Conservation (phyloP, 2,113 vertebrate species). For the Semnopithecus entellus region DNA sequence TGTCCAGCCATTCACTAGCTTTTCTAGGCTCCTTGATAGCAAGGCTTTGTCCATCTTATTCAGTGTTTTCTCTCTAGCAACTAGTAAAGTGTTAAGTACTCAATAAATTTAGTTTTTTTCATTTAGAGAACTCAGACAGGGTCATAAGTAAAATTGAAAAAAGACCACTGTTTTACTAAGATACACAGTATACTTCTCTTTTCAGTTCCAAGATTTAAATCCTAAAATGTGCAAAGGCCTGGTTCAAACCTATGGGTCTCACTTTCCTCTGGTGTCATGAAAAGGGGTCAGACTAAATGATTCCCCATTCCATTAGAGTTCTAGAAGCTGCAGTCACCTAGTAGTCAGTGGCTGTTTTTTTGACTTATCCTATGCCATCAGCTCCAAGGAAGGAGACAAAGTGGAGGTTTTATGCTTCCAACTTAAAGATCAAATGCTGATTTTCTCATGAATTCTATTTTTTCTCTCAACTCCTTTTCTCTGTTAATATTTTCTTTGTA, state of each 20-base stretch:
- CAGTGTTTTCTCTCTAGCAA: neutral
- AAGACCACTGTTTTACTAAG: neutral
- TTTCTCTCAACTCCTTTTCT: neutral
- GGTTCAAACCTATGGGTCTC: neutral
- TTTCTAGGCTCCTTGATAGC: neutral
- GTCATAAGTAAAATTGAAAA: neutral
- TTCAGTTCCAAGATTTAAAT: neutral
- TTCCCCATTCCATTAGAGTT: neutral
- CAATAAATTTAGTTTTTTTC: neutral
- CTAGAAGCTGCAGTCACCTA: neutral
- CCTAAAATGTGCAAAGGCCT: neutral
- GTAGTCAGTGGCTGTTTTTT: neutral
- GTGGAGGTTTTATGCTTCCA: neutral
- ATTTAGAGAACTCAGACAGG: neutral
- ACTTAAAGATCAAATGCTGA: slow-evolving; percentile 14
- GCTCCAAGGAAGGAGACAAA: neutral
- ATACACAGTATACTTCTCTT: neutral
- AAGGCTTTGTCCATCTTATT: neutral
- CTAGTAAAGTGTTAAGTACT: neutral
- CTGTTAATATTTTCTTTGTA: neutral
- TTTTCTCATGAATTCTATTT: neutral
- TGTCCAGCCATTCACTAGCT: neutral
- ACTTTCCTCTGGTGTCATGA: neutral
- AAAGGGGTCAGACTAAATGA: neutral
- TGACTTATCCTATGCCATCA: neutral